These are phyloP conservation scores for Bactericera cockerelli DNA, from an alignment of 1,140 invertebrate species.

Conservation along the genomic window DNA sequence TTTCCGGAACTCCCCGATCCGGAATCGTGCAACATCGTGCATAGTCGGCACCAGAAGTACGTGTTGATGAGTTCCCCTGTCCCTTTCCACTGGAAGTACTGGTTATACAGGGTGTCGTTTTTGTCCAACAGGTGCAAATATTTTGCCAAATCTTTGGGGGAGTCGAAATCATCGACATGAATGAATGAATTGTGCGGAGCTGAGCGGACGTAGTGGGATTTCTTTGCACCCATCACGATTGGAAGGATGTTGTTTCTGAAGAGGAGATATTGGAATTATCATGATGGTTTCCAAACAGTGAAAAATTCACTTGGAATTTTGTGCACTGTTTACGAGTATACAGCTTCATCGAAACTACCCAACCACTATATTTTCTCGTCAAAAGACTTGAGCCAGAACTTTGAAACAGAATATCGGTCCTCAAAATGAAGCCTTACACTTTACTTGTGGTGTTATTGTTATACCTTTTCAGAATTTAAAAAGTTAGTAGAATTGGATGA, in stretches of 20 bases:
- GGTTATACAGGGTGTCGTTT: slow-evolving; percentile 78
- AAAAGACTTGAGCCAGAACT: too few relatives aligned
- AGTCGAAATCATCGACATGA: slow-evolving; percentile 86
- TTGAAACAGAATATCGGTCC: too few relatives aligned
- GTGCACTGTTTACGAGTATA: too few relatives aligned
- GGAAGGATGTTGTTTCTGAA: slow-evolving; percentile 71
- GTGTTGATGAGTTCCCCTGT: slow-evolving; percentile 90
- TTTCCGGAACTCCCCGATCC: too few relatives aligned
- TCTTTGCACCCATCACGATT: slow-evolving; percentile 91
- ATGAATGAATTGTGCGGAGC: slow-evolving; percentile 81
- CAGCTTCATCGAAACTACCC: too few relatives aligned
- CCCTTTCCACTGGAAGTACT: slow-evolving; percentile 79
- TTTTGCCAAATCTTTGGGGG: slow-evolving; percentile 63
- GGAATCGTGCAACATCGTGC: slow-evolving; percentile 70
- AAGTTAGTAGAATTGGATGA: too few relatives aligned
- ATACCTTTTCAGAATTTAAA: too few relatives aligned
- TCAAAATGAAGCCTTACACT: too few relatives aligned
- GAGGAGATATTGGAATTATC: slow-evolving; percentile 13
- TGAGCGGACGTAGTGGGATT: slow-evolving; percentile 69
- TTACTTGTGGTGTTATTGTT: too few relatives aligned
- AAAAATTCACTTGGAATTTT: too few relatives aligned
- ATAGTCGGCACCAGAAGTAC: slow-evolving; percentile 88
- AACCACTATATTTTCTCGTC: too few relatives aligned
- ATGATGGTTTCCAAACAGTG: too few relatives aligned
- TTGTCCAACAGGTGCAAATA: slow-evolving; percentile 74